Base-by-base conservation (phyloP, 2,113 vertebrate genomes). In the Limnothrissa miodon region DNA sequence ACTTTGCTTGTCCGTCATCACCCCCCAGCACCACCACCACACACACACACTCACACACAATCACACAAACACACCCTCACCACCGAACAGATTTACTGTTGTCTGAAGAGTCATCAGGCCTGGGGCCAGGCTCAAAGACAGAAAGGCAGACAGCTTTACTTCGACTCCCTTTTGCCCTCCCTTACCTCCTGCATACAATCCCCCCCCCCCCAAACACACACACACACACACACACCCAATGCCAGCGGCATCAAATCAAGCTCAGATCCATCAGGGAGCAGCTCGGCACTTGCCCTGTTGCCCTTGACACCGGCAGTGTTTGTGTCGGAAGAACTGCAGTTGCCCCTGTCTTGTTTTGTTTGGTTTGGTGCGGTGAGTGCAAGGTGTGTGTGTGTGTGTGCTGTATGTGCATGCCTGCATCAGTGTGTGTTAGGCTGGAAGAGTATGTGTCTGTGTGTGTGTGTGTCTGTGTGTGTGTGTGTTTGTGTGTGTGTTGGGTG, bases 271-370 rank as follows among this genome's bases (percentile, higher is more conserved):
- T 15, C 5, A 39, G 56, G 23, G 48, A 5, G 46, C 45, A 84
- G 70, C 80, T 78, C 45, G 21, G 62, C 62, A 44, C 21, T 15
- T 42, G 44, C 78, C 66, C 48, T 48, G 44, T 78, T 23, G 51
- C 15, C 59, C 45, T 39, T 23, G 36, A 84, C 15, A 45, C 44
- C 70, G 79, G 78, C 25, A 78, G 80, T 87, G 56, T 81, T n/a
- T n/a, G 8, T 45, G 45, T 83, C 21, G 1, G 19, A 21, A 53
- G 21, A 23, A 53, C 51, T 53, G 51, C 19, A 53, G 51, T 53
- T 53, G 48, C 48, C 48, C 48, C 4, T 53, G 17, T 48, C 15
- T 48, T 48, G 10, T 48, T 53, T 53, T 53, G 17, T 53, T 53
- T 53, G 15, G 48, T 53, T 53, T 53, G 51, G 51, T 53, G 19